A percentile compares a stretch with the other conserved stretches of the same genome.
phyloP scores from a whole-genome alignment of 1,140 invertebrate species.

The Pygmarrhopalites habei region DNA sequence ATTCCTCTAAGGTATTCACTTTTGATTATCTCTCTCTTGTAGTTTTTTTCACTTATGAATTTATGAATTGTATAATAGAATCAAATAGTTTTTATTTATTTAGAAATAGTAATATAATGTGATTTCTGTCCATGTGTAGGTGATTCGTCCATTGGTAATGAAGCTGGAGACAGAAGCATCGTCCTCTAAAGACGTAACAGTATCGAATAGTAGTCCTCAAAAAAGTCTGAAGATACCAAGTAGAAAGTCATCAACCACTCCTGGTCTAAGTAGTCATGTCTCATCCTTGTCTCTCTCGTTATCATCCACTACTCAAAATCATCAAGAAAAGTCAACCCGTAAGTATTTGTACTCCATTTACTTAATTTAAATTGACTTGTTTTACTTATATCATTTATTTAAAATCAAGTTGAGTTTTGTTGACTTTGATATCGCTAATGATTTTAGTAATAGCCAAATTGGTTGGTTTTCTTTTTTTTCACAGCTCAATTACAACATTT shows the following conservation, averaged over 20 bases:
- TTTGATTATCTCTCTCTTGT: no score
- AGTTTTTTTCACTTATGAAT: no score
- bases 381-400: no score
- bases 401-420: not conserved
- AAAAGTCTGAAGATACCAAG: constrained; percentile 43
- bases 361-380: not conserved
- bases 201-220: constrained; percentile 19
- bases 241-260: constrained; percentile 54
- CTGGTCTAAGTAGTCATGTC: constrained; percentile 50
- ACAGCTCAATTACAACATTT: not conserved
- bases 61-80: no score
- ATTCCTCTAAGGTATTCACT: constrained; percentile 38
- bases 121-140: constrained; percentile 12
- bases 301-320: constrained; percentile 28
- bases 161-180: constrained; percentile 29
- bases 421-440: no score
- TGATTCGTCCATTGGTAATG: constrained; percentile 35
- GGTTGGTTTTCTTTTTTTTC: no score
- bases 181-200: constrained; percentile 14
- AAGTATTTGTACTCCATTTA: not conserved
- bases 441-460: no score
- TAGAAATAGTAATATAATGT: no score
- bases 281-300: constrained; percentile 43
- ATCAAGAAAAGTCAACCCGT: constrained; percentile 14
- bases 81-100: no score